Evolutionary conservation across 1,140 invertebrate species (phyloP), one percentile per base, ranked within the genome.

Genomic region (Paracyclopina nana): DNA sequence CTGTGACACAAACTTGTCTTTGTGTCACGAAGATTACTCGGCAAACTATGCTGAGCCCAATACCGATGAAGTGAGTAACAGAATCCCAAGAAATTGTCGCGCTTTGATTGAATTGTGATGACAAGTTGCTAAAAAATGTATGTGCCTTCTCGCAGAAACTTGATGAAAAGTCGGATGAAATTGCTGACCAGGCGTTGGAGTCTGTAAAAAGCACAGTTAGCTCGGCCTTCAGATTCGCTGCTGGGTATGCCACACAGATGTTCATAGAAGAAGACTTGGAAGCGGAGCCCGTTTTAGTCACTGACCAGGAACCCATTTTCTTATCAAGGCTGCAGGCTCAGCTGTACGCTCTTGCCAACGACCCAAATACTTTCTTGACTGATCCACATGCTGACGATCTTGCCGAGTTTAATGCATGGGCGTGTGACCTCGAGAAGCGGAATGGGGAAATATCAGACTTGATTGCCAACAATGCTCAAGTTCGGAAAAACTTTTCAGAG

Each of bases 231-330:
- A 38, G 8, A 5, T 38, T 16, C 20, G 34, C 34, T 20, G 14
- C 34, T 5, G 43, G 46, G 29, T 48, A 48, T 29, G 46, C 46
- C 22, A 48, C n/a, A 14, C 46, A 48, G 22, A 48, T 48, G 46
- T 48, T 48, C 5, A 29, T 16, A 11, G 24, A 48, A 29, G 46
- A 48, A n/a, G 46, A 48, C 29, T 20, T 48, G 8, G 22, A 22
- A 14, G 46, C 46, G 8, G 46, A 48, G 2, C 16, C 46, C 16
- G n/a, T 48, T 6, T 14, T 48, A 29, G 46, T 48, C 16, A 14
- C 24, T n/a, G 22, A 14, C n/a, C n/a, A 48, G 24, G 28, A 48
- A 27, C 46, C 46, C 3, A 29, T 48, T 2, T 16, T 48, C 2
- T 28, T 48, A n/a, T 22, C 25, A 22, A 11, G 46, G 8, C 46